phyloP scores from a whole-genome alignment of 2,797 vertebrate genomes.

The Phoebastria nigripes region DNA sequence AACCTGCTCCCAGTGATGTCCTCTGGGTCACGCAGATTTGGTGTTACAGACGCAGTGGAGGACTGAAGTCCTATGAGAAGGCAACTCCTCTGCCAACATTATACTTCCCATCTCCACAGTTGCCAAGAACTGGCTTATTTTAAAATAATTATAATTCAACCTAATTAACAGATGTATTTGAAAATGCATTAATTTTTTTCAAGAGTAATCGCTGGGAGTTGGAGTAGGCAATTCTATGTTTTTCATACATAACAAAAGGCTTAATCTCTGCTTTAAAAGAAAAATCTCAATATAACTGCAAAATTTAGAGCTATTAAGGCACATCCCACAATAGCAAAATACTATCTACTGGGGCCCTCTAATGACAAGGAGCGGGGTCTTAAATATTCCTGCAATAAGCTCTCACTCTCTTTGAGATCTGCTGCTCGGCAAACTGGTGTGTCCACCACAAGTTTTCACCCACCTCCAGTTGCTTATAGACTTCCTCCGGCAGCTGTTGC shows the following conservation, averaged over 20 bases:
- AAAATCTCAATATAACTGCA: conserved; percentile 14
- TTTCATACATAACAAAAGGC: conserved; percentile 56
- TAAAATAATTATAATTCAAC: conserved; percentile 54
- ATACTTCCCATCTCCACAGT: neutral
- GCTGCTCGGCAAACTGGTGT: neutral
- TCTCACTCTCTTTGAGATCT: neutral
- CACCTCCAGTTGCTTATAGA: conserved; percentile 89
- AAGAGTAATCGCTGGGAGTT: neutral
- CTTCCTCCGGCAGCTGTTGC: conserved; percentile 85
- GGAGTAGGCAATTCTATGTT: conserved; percentile 30
- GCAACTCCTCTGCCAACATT: neutral
- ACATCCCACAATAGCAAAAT: neutral
- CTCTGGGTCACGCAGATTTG: neutral
- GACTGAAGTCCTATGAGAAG: neutral
- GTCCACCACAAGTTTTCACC: neutral
- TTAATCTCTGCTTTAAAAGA: conserved; percentile 53
- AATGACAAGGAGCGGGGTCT: neutral
- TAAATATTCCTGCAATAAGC: neutral
- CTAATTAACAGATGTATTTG: conserved; percentile 51
- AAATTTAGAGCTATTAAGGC: neutral
- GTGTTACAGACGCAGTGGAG: neutral
- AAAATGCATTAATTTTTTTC: conserved; percentile 42
- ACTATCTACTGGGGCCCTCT: conserved; percentile 16
- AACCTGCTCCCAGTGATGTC: neutral
- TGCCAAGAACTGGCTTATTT: conserved; percentile 43